Evolutionary conservation across 2,888 invertebrate genomes (phyloP).

Genomic region (Cephus pulcher): DNA sequence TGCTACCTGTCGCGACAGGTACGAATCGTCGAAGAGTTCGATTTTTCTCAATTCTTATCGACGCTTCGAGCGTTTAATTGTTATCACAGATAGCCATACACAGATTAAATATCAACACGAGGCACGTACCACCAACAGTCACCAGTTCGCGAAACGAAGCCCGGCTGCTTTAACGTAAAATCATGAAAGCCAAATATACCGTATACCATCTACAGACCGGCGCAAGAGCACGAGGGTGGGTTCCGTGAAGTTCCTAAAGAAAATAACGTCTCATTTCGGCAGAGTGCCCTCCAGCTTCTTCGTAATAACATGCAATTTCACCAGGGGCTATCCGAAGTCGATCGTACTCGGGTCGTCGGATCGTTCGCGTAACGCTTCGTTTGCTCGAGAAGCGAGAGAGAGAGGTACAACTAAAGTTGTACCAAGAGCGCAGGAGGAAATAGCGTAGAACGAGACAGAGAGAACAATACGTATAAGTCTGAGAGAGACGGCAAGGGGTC

Average conservation of each 20-base stretch:
- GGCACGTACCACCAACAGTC: background rate
- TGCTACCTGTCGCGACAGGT: background rate
- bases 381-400: conserved; percentile 7
- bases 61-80: background rate
- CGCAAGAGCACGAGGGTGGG: background rate
- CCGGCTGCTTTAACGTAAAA: too few species aligned
- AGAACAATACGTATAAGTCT: background rate
- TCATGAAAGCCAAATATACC: conserved; percentile 6
- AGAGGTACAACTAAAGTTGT: background rate
- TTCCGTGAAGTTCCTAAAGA: conserved; percentile 44
- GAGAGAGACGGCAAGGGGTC: background rate
- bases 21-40: background rate
- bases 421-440: background rate
- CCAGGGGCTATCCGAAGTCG: background rate
- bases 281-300: conserved; percentile 35
- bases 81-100: background rate
- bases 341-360: conserved; percentile 11
- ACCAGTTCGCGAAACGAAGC: background rate
- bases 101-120: background rate
- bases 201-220: background rate
- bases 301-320: conserved; percentile 54
- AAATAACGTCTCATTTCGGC: conserved; percentile 55
- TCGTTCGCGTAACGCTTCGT: background rate
- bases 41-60: background rate
- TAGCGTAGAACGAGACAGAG: background rate